Conservation (phyloP, 2,888 invertebrate genomes). For the Parnassius glacialis region DNA sequence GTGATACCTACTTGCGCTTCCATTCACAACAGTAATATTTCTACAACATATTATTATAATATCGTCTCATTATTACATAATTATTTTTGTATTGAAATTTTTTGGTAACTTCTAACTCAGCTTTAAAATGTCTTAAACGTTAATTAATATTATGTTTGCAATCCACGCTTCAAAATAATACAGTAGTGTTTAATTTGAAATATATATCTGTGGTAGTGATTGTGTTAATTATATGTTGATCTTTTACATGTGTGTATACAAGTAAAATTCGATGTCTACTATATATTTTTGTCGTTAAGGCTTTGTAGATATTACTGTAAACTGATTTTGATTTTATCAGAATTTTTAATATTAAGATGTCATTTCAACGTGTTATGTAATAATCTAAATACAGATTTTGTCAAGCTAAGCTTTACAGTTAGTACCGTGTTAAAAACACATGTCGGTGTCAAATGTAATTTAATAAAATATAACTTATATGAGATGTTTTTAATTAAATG, state of each 20-base stretch:
- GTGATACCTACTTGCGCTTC: no score
- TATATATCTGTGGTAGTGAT: neutral
- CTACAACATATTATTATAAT: no score
- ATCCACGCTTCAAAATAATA: no score
- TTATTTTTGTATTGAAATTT: no score
- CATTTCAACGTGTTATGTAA: slow-evolving; percentile 1
- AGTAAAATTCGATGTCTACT: slow-evolving; percentile 16
- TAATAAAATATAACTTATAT: slow-evolving; percentile 31
- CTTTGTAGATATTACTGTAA: slow-evolving; percentile 52
- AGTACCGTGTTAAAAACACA: slow-evolving; percentile 20
- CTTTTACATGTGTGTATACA: neutral
- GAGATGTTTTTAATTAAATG: slow-evolving; percentile 41
- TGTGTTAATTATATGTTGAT: neutral
- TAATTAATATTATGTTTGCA: no score
- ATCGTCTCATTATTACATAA: no score
- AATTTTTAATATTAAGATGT: neutral
- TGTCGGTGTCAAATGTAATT: slow-evolving; percentile 45
- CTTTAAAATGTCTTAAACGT: no score
- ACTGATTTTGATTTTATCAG: slow-evolving; percentile 30
- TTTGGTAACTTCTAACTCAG: no score
- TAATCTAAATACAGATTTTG: neutral
- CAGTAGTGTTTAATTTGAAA: no score
- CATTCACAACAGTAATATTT: no score
- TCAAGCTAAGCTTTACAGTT: slow-evolving; percentile 19
- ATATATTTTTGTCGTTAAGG: slow-evolving; percentile 31